phyloP scores from a whole-genome alignment of 2,888 invertebrate genomes.

The Campaea margaritaria region DNA sequence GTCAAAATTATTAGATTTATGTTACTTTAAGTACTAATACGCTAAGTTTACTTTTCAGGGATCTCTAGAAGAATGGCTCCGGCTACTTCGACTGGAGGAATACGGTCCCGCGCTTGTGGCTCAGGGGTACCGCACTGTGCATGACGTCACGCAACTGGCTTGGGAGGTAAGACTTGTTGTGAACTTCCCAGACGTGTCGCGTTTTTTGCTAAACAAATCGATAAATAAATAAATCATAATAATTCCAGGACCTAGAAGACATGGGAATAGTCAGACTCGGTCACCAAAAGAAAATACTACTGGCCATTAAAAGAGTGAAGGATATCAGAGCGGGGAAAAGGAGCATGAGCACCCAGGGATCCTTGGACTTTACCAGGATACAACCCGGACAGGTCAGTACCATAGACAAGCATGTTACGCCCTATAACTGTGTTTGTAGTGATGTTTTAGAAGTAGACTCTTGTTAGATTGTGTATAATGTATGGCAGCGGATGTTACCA shows the following conservation, averaged over 20 bases:
- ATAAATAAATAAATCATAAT: not conserved
- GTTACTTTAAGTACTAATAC: too few relatives aligned
- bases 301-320: conserved; percentile 98
- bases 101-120: conserved; percentile 95
- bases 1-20: too few relatives aligned
- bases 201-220: too few relatives aligned
- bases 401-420: conserved; percentile 37
- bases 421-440: conserved; percentile 66
- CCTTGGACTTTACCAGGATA: conserved; percentile 77
- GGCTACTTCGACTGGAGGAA: conserved; percentile 95
- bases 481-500: conserved; percentile 58
- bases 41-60: conserved; percentile 85
- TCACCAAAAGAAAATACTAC: conserved; percentile 98
- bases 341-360: conserved; percentile 83
- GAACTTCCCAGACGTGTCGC: too few relatives aligned
- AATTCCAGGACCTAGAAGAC: conserved; percentile 94
- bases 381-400: conserved; percentile 80
- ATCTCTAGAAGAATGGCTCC: conserved; percentile 97
- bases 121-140: conserved; percentile 97
- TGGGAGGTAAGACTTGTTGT: conserved; percentile 97
- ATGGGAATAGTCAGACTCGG: conserved; percentile 97
- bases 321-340: conserved; percentile 95
- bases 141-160: conserved; percentile 96
- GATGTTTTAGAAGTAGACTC: conserved; percentile 71
- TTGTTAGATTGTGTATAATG: conserved; percentile 35